A percentile compares a stretch with the other conserved stretches of the same genome.
Evolutionary conservation across 2,113 vertebrate species (phyloP).

Genomic region (Centropus bengalensis): DNA sequence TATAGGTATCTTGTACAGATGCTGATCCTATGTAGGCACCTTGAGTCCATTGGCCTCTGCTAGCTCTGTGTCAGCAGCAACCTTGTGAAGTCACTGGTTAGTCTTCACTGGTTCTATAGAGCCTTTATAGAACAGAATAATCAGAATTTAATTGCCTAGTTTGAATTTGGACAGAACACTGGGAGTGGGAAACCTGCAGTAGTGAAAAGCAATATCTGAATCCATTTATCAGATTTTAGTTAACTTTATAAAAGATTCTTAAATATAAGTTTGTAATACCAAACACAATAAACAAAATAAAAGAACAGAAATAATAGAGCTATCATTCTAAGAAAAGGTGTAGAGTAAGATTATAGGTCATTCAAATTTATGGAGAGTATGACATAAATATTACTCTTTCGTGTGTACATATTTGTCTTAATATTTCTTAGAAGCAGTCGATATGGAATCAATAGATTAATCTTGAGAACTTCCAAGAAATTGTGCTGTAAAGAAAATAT

Average conservation of each 20-base stretch:
- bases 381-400: not conserved
- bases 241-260: not conserved
- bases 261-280: not conserved
- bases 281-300: not conserved
- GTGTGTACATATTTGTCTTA: not conserved
- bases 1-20: not conserved
- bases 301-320: not conserved
- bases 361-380: not conserved
- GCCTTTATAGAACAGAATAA: not conserved
- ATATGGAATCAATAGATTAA: not conserved
- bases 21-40: not conserved
- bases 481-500: not conserved
- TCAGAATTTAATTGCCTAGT: not conserved
- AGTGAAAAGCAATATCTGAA: constrained; percentile 9
- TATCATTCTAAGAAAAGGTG: not conserved
- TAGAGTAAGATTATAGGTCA: not conserved
- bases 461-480: constrained; percentile 2
- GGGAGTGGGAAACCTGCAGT: not conserved
- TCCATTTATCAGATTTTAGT: not conserved
- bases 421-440: not conserved
- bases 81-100: not conserved
- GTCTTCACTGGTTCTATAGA: not conserved
- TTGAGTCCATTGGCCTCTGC: not conserved
- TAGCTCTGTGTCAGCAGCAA: not conserved
- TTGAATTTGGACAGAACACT: not conserved